These are phyloP conservation scores for Phalangium opilio DNA, from an alignment of 2,888 invertebrate species.

Conservation along the genomic window DNA sequence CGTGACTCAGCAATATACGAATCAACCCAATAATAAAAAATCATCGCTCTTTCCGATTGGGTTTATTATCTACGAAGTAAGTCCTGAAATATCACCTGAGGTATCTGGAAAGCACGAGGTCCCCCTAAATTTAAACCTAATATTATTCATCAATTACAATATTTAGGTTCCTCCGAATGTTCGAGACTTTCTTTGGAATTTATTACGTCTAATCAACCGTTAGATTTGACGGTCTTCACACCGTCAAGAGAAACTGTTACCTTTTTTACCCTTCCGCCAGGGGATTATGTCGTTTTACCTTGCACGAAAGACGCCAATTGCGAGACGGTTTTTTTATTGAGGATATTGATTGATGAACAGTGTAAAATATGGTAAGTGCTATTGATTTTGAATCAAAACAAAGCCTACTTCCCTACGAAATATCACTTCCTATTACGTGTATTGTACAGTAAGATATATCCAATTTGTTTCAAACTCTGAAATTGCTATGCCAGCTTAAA, in stretches of 20 bases:
- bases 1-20: slow-evolving; percentile 49
- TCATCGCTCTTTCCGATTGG: slow-evolving; percentile 46
- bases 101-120: too few species aligned
- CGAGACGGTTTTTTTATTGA: slow-evolving; percentile 52
- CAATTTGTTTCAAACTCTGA: too few species aligned
- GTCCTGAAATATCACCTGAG: too few species aligned
- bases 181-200: slow-evolving; percentile 44
- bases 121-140: not conserved
- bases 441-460: not conserved
- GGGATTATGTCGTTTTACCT: slow-evolving; percentile 56
- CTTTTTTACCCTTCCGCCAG: slow-evolving; percentile 55
- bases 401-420: slow-evolving; percentile 1
- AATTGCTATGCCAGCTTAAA: too few species aligned
- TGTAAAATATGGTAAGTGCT: slow-evolving; percentile 48
- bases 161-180: slow-evolving; percentile 43
- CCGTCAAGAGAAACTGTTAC: slow-evolving; percentile 51
- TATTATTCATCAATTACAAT: not conserved
- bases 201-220: slow-evolving; percentile 44
- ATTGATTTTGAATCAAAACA: too few species aligned
- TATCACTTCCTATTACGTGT: not conserved
- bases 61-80: slow-evolving; percentile 50
- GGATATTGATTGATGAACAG: slow-evolving; percentile 54
- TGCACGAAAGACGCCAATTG: slow-evolving; percentile 49
- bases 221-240: slow-evolving; percentile 51
- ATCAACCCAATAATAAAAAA: slow-evolving; percentile 30